phyloP scores from a whole-genome alignment of 2,113 vertebrate species.

The Mobula birostris region DNA sequence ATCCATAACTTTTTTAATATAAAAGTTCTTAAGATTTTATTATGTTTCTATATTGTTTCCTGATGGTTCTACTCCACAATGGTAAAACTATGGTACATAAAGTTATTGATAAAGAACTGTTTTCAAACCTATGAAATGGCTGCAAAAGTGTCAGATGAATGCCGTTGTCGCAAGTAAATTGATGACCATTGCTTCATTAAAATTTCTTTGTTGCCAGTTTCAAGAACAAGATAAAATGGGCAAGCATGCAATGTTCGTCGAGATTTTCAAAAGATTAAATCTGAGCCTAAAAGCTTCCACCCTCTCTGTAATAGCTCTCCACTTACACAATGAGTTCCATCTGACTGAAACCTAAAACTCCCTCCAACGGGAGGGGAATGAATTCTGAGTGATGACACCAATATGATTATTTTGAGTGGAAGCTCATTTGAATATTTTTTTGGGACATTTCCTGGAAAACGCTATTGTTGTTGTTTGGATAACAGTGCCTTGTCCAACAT shows the following conservation, averaged over 20 bases:
- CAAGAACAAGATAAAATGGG: not conserved
- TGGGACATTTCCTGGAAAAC: not conserved
- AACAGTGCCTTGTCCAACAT: not conserved
- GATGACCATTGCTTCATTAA: not conserved
- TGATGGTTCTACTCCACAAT: not conserved
- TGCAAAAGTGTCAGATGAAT: not conserved
- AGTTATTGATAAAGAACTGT: not conserved
- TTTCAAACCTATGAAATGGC: slow-evolving; percentile 10
- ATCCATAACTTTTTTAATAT: slow-evolving; percentile 23
- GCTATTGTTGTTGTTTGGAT: not conserved
- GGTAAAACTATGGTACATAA: not conserved
- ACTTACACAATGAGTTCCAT: not conserved
- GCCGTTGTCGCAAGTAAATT: not conserved
- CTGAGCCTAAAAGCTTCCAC: not conserved
- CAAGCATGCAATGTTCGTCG: not conserved
- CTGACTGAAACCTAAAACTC: not conserved
- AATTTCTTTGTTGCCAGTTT: not conserved
- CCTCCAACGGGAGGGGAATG: not conserved
- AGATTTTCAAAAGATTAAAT: not conserved
- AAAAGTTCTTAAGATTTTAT: slow-evolving; percentile 15
- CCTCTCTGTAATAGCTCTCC: not conserved
- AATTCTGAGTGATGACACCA: not conserved
- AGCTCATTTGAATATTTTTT: not conserved
- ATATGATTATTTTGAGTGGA: too few species aligned
- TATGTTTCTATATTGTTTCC: slow-evolving; percentile 20